Evolutionary conservation across 2,113 vertebrate genomes (phyloP).

Genomic region (Entelurus aequoreus): DNA sequence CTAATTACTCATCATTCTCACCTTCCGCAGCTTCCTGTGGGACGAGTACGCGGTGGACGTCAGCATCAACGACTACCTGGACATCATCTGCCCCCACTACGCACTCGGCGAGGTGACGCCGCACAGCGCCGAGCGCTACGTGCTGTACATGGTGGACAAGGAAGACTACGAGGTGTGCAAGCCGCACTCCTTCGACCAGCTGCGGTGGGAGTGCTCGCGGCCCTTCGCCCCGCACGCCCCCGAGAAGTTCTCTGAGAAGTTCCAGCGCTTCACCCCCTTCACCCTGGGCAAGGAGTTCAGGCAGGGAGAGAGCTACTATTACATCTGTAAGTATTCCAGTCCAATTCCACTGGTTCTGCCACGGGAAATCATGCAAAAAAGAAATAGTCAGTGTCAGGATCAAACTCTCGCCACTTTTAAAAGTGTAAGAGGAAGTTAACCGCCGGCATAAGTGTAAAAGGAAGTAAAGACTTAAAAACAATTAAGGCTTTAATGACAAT

Average conservation of each 20-base stretch:
- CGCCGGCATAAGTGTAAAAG: too few relatives aligned
- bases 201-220: slow-evolving; percentile 88
- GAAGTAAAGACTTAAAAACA: too few relatives aligned
- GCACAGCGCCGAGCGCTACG: slow-evolving; percentile 82
- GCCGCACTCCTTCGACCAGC: slow-evolving; percentile 83
- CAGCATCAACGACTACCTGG: slow-evolving; percentile 86
- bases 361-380: neutral
- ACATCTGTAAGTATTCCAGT: slow-evolving; percentile 84
- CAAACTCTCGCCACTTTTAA: too few relatives aligned
- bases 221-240: slow-evolving; percentile 83
- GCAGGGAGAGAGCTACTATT: slow-evolving; percentile 91
- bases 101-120: slow-evolving; percentile 68
- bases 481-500: too few relatives aligned
- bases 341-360: neutral
- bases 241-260: slow-evolving; percentile 90
- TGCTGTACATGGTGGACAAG: slow-evolving; percentile 85
- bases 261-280: slow-evolving; percentile 92
- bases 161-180: slow-evolving; percentile 83
- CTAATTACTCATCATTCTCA: slow-evolving; percentile 16
- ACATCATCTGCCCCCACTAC: slow-evolving; percentile 93
- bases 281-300: slow-evolving; percentile 90
- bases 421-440: too few relatives aligned
- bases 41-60: slow-evolving; percentile 81
- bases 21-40: slow-evolving; percentile 73
- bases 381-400: too few relatives aligned